Base-by-base conservation (phyloP, 1,140 invertebrate genomes). In the Monomorium pharaonis region DNA sequence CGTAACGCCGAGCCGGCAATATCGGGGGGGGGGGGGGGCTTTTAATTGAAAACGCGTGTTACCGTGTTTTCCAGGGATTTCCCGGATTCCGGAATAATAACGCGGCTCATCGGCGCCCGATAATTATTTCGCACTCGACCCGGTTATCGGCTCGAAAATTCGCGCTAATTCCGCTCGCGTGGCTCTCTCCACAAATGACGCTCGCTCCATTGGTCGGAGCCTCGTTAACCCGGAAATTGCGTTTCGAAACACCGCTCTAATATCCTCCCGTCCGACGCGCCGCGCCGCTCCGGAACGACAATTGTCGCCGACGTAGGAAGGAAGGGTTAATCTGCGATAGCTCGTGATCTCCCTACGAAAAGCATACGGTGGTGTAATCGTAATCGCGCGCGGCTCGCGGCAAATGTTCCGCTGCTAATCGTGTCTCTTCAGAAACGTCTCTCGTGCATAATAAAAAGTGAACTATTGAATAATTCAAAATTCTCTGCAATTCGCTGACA, bases 121-220 rank as follows among this genome's bases (percentile, higher is more conserved):
- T 86, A 86, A 86, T 86, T 86, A 86, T 86, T 86, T 86, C 65
- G 65, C 85, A 83, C 78, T 86, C 78, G 80, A 86, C 78, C 85
- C 85, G 77, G 63, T 84, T 86, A 86, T 84, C 78, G 85, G 44
- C 65, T 63, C 84, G 74, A 67, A 77, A 75, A 78, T 85, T 85
- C 75, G 74, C 62, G 84, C 74, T 85, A 85, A 85, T 85, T 80
- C 75, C 75, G 70, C 81, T 37, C 84, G 72, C 42, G 58, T 63
- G 81, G 80, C 54, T 21, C 72, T 63, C 56, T 62, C 74, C 81
- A 51, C 72, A 84, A 84, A 84, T 84, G 69, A 62, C 58, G 72
- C 56, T 63, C 72, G 81, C 72, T 77, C 51, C 51, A 83, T 77
- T 84, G 74, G 72, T 30, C 81, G 72, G 58, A 0, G 42, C 44